Conservation (phyloP, 2,113 vertebrate genomes). For the Lagopus leucura region DNA sequence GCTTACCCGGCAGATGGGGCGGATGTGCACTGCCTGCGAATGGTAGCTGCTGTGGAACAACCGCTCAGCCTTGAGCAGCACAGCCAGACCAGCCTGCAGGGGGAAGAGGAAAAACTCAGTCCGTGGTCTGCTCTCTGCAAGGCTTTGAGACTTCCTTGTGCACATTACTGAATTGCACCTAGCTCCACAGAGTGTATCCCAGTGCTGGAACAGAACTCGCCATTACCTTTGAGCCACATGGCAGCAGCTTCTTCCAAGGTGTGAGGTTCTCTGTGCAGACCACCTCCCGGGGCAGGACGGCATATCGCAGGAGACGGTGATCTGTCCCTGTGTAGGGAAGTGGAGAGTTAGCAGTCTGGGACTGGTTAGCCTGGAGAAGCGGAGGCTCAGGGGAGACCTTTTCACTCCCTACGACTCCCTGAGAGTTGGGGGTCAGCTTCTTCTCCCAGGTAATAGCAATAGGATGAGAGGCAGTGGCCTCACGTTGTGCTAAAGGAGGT, state of each 20-base stretch:
- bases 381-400: too few relatives aligned
- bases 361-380: too few relatives aligned
- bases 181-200: fast-evolving
- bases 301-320: slow-evolving; percentile 90
- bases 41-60: slow-evolving; percentile 97
- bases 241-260: slow-evolving; percentile 97
- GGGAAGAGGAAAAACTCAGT: neutral
- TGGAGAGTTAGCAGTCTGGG: neutral
- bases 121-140: neutral
- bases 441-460: too few relatives aligned
- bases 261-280: slow-evolving; percentile 99
- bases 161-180: fast-evolving
- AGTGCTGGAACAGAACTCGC: neutral
- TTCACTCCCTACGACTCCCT: too few relatives aligned
- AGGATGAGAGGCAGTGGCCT: too few relatives aligned
- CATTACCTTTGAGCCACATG: slow-evolving; percentile 93
- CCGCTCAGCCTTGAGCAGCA: slow-evolving; percentile 94
- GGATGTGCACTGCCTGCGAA: slow-evolving; percentile 94
- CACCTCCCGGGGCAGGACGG: slow-evolving; percentile 91
- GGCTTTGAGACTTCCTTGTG: neutral
- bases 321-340: slow-evolving; percentile 83
- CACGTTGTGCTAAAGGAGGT: too few relatives aligned
- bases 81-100: slow-evolving; percentile 90
- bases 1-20: slow-evolving; percentile 89
- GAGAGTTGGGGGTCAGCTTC: too few relatives aligned